Evolutionary conservation across 53 echinoderm and acorn worm species (phyloP), one percentile per base, ranked within the genome.

Genomic region (Holothuria scabra): DNA sequence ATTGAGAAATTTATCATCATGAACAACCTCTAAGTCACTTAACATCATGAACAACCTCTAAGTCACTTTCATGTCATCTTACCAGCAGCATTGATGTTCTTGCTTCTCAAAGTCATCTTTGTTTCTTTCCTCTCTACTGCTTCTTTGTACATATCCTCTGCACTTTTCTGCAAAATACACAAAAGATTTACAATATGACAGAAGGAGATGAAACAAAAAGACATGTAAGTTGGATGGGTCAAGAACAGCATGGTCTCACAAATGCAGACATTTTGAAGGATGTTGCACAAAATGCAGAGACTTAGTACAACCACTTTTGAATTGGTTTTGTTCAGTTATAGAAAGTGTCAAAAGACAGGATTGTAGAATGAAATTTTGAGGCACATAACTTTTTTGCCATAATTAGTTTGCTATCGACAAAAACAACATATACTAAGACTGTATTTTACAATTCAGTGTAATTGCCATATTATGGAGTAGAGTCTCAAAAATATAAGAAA

Each of bases 11-110:
- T 41, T 41, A 41, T 6, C 2, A 41, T 0, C 41, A 41, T 8
- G 10, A 41, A 41, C 41, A 6, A 41, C 7, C 8, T 41, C 41
- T 0, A 41, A 41, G 10, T 10, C 41, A 2, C 10, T 41, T 41
- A 10, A 41, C 41, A 41, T 41, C 10, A 8, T 5, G 6, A 10
- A 41, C 7, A 41, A 41, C 41, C 41, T 41, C 7, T 8, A 4
- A 41, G 0, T 41, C 41, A 41, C 41, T 41, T 41, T 41, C 8
- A 41, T 41, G 41, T 8, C 41, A 35, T 56, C 52, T 61, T 74
- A 93, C 94, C 91, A 60, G 94, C 79, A 48, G 99, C 99, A 31
- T 52, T 65, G 1, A 99, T 85, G 79, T 99, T 99, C 83, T 88
- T 93, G 80, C 84, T 61, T 67, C 99, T 89, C 13, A 89, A 64